Evolutionary conservation across 2,888 invertebrate species (phyloP).

Genomic region (Neocrepidodera transversa): DNA sequence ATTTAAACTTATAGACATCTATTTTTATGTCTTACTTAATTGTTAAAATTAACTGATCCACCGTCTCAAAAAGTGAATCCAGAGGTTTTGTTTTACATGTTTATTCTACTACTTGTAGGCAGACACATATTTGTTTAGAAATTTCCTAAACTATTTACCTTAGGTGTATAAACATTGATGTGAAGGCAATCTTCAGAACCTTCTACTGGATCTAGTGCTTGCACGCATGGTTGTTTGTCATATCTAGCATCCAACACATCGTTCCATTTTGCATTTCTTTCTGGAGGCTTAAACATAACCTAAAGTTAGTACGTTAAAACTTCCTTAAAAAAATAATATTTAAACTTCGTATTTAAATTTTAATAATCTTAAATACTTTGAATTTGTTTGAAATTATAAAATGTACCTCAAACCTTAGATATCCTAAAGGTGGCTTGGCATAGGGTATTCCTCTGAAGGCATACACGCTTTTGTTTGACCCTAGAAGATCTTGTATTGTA

Average conservation of each 20-base stretch:
- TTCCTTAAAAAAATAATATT: too few relatives aligned
- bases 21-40: too few relatives aligned
- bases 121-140: too few relatives aligned
- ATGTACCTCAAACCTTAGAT: conserved; percentile 34
- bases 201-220: conserved; percentile 20
- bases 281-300: conserved; percentile 62
- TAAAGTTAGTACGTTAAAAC: too few relatives aligned
- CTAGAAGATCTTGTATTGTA: conserved; percentile 8
- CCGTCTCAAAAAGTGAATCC: too few relatives aligned
- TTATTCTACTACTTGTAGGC: too few relatives aligned
- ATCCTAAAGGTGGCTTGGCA: conserved; percentile 38
- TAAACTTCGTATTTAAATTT: too few relatives aligned
- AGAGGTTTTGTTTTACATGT: too few relatives aligned
- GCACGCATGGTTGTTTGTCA: conserved; percentile 38
- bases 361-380: too few relatives aligned
- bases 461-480: conserved; percentile 13
- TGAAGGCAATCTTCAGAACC: conserved; percentile 45
- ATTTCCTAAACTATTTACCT: conserved; percentile 36
- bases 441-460: conserved; percentile 41
- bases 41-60: too few relatives aligned
- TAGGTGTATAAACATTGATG: conserved; percentile 43
- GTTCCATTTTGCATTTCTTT: conserved; percentile 39
- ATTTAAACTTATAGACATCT: too few relatives aligned
- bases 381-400: too few relatives aligned
- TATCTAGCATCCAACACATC: conserved; percentile 36